These are phyloP conservation scores for Marisa cornuarietis DNA, from an alignment of 1,140 invertebrate species.

Conservation along the genomic window DNA sequence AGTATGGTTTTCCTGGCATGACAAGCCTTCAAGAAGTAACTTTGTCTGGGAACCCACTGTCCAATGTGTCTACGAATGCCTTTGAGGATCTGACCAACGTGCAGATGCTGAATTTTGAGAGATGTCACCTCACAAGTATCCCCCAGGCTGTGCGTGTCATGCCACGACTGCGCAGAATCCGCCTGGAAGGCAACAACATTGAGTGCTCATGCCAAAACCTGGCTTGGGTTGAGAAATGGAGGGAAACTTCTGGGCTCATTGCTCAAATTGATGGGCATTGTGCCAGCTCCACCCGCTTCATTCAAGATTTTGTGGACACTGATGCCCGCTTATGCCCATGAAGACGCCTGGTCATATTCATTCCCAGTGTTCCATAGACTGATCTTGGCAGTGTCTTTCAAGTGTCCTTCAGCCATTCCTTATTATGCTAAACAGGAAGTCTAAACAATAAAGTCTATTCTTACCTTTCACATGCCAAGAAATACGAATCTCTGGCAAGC, in stretches of 20 bases:
- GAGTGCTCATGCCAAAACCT: constrained; percentile 20
- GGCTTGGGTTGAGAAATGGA: constrained; percentile 23
- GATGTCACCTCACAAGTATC: constrained; percentile 2
- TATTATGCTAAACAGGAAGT: too few species aligned
- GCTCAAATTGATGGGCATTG: constrained; percentile 16
- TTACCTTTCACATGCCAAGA: too few species aligned
- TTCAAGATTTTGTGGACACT: constrained; percentile 18
- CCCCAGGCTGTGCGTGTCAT: constrained; percentile 14
- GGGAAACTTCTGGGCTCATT: constrained; percentile 16
- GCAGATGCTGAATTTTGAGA: constrained; percentile 11
- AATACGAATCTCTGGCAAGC: too few species aligned
- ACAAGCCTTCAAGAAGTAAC: constrained; percentile 5
- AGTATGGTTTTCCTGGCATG: constrained; percentile 17
- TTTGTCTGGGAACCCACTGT: constrained; percentile 23
- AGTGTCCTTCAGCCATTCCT: too few species aligned
- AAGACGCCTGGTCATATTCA: too few species aligned
- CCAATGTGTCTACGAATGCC: constrained; percentile 12
- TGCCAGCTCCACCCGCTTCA: neutral
- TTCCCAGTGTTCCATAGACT: too few species aligned
- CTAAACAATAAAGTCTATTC: too few species aligned
- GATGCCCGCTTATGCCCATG: neutral
- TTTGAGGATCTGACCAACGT: constrained; percentile 13
- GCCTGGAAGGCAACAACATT: constrained; percentile 16
- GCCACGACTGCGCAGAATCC: constrained; percentile 14
- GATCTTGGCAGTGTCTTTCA: too few species aligned